phyloP scores from a whole-genome alignment of 1,140 invertebrate species.

The Hyles euphorbiae region DNA sequence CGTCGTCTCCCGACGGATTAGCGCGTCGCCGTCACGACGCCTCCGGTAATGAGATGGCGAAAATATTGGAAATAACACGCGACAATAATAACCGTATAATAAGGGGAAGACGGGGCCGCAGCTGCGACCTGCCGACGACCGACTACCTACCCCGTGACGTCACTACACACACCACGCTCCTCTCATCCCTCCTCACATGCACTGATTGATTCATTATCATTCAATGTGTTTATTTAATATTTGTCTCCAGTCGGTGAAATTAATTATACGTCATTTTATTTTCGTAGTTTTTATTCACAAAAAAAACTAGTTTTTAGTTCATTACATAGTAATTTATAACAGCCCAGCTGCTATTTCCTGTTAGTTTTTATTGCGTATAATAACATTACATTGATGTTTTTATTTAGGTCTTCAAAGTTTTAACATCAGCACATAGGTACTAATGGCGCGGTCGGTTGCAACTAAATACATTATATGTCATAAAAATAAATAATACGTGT shows the following conservation, averaged over 20 bases:
- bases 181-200: no score
- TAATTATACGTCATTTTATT: background rate
- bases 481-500: no score
- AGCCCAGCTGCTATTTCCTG: constrained; percentile 3
- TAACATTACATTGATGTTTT: constrained; percentile 1
- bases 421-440: no score
- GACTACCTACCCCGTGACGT: constrained; percentile 2
- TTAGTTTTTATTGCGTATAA: background rate
- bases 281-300: background rate
- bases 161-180: constrained; percentile 6
- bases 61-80: constrained; percentile 65
- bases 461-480: no score
- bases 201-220: constrained; percentile 9
- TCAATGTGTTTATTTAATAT: background rate
- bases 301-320: constrained; percentile 4
- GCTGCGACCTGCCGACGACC: constrained; percentile 16
- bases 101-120: constrained; percentile 28
- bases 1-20: constrained; percentile 66
- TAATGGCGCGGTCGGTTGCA: no score
- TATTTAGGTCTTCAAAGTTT: background rate
- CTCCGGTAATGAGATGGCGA: constrained; percentile 63
- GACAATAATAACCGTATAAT: constrained; percentile 60
- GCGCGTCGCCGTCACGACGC: constrained; percentile 34
- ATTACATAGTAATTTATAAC: constrained; percentile 2
- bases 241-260: background rate